Conservation (phyloP, 2,113 vertebrate genomes). For the Zeus faber region DNA sequence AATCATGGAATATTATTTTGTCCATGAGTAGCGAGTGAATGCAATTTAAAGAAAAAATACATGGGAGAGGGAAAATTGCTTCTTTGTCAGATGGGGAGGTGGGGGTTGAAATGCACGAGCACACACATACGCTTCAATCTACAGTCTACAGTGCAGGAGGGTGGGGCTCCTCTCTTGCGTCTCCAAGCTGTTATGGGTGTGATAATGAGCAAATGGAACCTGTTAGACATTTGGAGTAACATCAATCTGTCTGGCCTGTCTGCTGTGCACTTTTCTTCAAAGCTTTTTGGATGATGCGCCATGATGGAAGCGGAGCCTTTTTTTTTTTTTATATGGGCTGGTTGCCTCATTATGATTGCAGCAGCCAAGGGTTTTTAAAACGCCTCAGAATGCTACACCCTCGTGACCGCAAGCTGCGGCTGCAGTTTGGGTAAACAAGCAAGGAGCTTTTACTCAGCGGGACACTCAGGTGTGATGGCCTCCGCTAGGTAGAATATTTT, state of each 20-base stretch:
- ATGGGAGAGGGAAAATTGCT: slow-evolving; percentile 26
- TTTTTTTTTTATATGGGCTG: too few species aligned
- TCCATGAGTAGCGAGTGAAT: not conserved
- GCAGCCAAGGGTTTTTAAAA: too few species aligned
- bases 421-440: too few species aligned
- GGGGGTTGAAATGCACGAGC: not conserved
- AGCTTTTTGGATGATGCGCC: not conserved
- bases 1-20: slow-evolving; percentile 4
- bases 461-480: too few species aligned
- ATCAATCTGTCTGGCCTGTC: slow-evolving; percentile 46
- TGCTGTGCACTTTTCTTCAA: slow-evolving; percentile 36
- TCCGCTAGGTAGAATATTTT: too few species aligned
- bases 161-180: not conserved
- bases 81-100: slow-evolving; percentile 5
- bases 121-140: not conserved
- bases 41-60: not conserved
- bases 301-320: not conserved
- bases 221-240: slow-evolving; percentile 57
- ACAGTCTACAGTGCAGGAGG: too few species aligned
- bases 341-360: too few species aligned
- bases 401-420: too few species aligned
- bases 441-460: too few species aligned
- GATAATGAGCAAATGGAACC: slow-evolving; percentile 59
- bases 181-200: slow-evolving; percentile 48
- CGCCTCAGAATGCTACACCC: too few species aligned